These are phyloP conservation scores for Brotula barbata DNA, from an alignment of 2,797 vertebrate genomes.

Conservation along the genomic window DNA sequence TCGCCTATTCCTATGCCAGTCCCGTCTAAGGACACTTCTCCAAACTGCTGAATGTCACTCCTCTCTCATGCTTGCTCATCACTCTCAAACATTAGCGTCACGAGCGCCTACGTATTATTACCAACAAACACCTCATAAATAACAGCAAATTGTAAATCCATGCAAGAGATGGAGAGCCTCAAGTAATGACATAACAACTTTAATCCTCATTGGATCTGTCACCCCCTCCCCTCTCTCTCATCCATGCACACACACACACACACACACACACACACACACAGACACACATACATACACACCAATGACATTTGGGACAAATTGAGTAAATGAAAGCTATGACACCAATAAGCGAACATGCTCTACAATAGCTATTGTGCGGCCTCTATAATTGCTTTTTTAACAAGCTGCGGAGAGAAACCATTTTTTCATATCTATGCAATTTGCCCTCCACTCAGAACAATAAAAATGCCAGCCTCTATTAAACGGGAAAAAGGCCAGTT, in stretches of 20 bases:
- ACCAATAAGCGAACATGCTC: constrained; percentile 79
- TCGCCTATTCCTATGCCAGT: no score
- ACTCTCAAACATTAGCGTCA: constrained; percentile 17
- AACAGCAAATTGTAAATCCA: neutral
- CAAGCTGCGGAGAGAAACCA: constrained; percentile 75
- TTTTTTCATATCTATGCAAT: constrained; percentile 80
- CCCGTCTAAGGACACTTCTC: no score
- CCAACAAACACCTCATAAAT: no score
- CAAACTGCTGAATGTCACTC: no score
- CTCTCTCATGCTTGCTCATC: neutral
- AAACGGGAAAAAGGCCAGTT: constrained; percentile 69
- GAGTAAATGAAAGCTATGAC: constrained; percentile 81
- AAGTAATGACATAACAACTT: constrained; percentile 29
- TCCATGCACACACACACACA: constrained; percentile 5
- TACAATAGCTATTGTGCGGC: constrained; percentile 78
- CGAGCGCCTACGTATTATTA: neutral
- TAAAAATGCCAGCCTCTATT: constrained; percentile 78
- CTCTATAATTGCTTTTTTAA: constrained; percentile 82
- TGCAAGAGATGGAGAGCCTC: constrained; percentile 30
- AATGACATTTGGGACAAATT: constrained; percentile 79
- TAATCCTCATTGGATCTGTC: constrained; percentile 41
- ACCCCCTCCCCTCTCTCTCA: neutral
- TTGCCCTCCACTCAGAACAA: constrained; percentile 75
- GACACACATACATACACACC: constrained; percentile 18
- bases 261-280: neutral